Percentiles rank a stretch among this genome's conserved stretches.
phyloP scores from a whole-genome alignment of 2,888 invertebrate genomes.

The Anaspis maculata region DNA sequence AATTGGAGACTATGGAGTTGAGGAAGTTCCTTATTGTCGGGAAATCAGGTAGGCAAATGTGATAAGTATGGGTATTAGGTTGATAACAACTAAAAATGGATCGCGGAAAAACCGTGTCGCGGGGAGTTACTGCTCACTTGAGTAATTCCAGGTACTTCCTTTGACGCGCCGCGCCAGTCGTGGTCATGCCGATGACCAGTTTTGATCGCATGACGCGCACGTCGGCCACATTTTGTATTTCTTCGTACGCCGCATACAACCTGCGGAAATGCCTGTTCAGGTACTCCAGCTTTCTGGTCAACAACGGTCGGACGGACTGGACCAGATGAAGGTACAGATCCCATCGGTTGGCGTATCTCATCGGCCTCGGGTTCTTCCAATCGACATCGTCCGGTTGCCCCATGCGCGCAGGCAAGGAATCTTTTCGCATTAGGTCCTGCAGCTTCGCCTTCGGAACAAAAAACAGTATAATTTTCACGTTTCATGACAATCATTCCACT shows the following conservation, averaged over 20 bases:
- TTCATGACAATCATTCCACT: too few relatives aligned
- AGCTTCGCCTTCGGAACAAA: too few relatives aligned
- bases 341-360: conserved; percentile 31
- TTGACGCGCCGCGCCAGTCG: conserved; percentile 64
- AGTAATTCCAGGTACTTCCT: conserved; percentile 41
- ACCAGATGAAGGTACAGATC: conserved; percentile 34
- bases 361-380: conserved; percentile 21
- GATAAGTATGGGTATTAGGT: too few relatives aligned
- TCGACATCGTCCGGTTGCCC: conserved; percentile 11
- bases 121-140: too few relatives aligned
- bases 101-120: too few relatives aligned
- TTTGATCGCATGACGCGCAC: conserved; percentile 47
- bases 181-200: conserved; percentile 66
- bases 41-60: too few relatives aligned
- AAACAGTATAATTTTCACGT: too few relatives aligned
- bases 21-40: too few relatives aligned
- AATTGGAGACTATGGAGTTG: too few relatives aligned
- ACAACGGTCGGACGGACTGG: conserved; percentile 16
- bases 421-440: too few relatives aligned
- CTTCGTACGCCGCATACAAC: conserved; percentile 38
- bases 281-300: conserved; percentile 14
- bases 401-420: too few relatives aligned
- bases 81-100: too few relatives aligned
- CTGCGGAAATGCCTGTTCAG: conserved; percentile 20
- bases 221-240: conserved; percentile 50